Evolutionary conservation across 2,888 invertebrate species (phyloP).

Genomic region (Trilocha varians): DNA sequence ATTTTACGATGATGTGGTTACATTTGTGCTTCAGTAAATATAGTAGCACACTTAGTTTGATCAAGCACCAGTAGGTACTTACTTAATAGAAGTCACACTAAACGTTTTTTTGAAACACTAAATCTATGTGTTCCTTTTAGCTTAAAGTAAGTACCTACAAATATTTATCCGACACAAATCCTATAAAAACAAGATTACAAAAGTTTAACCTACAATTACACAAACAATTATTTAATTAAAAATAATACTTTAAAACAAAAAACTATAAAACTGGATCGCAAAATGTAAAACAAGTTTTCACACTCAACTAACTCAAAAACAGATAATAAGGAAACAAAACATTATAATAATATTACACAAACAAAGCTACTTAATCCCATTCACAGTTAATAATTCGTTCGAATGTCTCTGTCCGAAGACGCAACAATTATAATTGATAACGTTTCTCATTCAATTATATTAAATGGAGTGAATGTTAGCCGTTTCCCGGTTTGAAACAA

Average conservation of each 20-base stretch:
- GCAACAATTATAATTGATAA: slow-evolving; percentile 62
- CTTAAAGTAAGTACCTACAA: too few species aligned
- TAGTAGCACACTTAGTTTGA: neutral
- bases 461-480: slow-evolving; percentile 63
- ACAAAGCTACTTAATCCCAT: slow-evolving; percentile 4
- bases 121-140: too few species aligned
- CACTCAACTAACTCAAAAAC: slow-evolving; percentile 11
- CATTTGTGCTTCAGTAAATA: too few species aligned
- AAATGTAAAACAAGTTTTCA: neutral
- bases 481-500: slow-evolving; percentile 67
- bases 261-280: neutral
- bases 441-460: slow-evolving; percentile 66
- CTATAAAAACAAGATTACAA: too few species aligned
- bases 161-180: too few species aligned
- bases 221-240: too few species aligned
- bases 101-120: slow-evolving; percentile 19
- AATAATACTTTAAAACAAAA: too few species aligned
- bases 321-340: slow-evolving; percentile 17
- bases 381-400: slow-evolving; percentile 12
- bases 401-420: slow-evolving; percentile 14
- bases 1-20: too few species aligned
- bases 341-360: slow-evolving; percentile 2
- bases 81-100: slow-evolving; percentile 21
- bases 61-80: slow-evolving; percentile 9
- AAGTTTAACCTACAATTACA: too few species aligned